These are phyloP conservation scores for Marronus borbonicus DNA, from an alignment of 2,888 invertebrate genomes.

Conservation along the genomic window DNA sequence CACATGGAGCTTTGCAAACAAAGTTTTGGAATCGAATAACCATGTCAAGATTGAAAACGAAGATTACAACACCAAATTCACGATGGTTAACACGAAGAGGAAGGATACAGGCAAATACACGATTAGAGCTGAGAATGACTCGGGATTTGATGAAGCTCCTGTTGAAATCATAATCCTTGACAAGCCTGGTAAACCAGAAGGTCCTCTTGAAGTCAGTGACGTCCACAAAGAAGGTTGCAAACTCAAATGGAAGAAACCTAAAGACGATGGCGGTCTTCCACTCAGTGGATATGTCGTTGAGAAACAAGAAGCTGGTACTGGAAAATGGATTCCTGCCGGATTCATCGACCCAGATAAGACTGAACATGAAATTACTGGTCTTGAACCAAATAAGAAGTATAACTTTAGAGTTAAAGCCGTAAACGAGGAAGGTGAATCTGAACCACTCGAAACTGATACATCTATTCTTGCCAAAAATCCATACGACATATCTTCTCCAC, in stretches of 20 bases:
- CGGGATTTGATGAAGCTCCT: slow-evolving; percentile 94
- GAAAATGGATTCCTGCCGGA: slow-evolving; percentile 91
- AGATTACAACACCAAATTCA: slow-evolving; percentile 92
- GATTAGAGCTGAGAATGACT: slow-evolving; percentile 92
- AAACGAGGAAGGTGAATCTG: slow-evolving; percentile 97
- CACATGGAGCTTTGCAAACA: slow-evolving; percentile 83
- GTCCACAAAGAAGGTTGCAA: slow-evolving; percentile 95
- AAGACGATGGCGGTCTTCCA: slow-evolving; percentile 95
- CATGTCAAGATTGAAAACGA: slow-evolving; percentile 88
- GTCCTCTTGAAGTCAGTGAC: slow-evolving; percentile 92
- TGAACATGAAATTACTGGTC: slow-evolving; percentile 87
- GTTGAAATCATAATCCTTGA: slow-evolving; percentile 91
- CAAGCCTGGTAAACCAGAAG: slow-evolving; percentile 90
- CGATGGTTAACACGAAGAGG: slow-evolving; percentile 85
- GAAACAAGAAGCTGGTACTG: slow-evolving; percentile 92
- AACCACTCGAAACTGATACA: slow-evolving; percentile 91
- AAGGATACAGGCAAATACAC: slow-evolving; percentile 93
- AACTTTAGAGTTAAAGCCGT: slow-evolving; percentile 98
- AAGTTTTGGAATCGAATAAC: slow-evolving; percentile 79
- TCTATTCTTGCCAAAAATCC: slow-evolving; percentile 97
- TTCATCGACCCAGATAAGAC: slow-evolving; percentile 86
- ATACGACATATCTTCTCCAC: slow-evolving; percentile 89
- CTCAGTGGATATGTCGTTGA: slow-evolving; percentile 93
- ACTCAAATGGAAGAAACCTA: slow-evolving; percentile 94
- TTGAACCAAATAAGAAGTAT: slow-evolving; percentile 96